Percentiles rank a stretch among this genome's conserved stretches.
Conservation (phyloP, 2,888 invertebrate genomes). For the Petrophora chlorosata region DNA sequence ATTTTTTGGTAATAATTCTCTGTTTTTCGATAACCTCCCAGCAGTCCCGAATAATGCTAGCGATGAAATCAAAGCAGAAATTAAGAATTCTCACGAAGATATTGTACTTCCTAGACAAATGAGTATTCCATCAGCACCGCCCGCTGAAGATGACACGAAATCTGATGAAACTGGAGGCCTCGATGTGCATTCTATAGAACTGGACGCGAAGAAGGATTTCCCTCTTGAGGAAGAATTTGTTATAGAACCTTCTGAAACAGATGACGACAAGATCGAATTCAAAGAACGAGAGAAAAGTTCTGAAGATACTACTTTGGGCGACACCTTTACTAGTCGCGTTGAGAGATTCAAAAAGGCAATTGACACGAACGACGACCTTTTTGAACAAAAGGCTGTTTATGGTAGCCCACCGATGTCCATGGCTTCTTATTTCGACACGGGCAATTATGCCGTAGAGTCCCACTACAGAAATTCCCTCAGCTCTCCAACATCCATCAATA, state of each 20-base stretch:
- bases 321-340: conserved; percentile 71
- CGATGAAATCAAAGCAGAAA: conserved; percentile 68
- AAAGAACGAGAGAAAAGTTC: conserved; percentile 50
- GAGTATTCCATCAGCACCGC: conserved; percentile 63
- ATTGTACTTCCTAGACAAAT: conserved; percentile 49
- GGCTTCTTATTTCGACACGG: conserved; percentile 76
- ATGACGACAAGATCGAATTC: conserved; percentile 69
- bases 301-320: conserved; percentile 50
- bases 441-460: conserved; percentile 73
- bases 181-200: conserved; percentile 74
- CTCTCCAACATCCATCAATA: conserved; percentile 43
- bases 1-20: conserved; percentile 54
- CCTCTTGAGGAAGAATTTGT: conserved; percentile 69
- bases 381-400: conserved; percentile 6
- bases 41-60: conserved; percentile 65
- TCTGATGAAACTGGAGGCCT: conserved; percentile 65
- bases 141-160: conserved; percentile 63
- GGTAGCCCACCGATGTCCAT: conserved; percentile 58
- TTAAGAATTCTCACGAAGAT: conserved; percentile 58
- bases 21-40: conserved; percentile 59
- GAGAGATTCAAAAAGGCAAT: conserved; percentile 62
- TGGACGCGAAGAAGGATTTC: conserved; percentile 74
- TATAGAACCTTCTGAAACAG: conserved; percentile 70
- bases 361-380: conserved; percentile 2
- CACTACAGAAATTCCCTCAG: conserved; percentile 64